These are phyloP conservation scores for Mormyrus lacerda DNA, from an alignment of 2,113 vertebrate species.

Conservation along the genomic window DNA sequence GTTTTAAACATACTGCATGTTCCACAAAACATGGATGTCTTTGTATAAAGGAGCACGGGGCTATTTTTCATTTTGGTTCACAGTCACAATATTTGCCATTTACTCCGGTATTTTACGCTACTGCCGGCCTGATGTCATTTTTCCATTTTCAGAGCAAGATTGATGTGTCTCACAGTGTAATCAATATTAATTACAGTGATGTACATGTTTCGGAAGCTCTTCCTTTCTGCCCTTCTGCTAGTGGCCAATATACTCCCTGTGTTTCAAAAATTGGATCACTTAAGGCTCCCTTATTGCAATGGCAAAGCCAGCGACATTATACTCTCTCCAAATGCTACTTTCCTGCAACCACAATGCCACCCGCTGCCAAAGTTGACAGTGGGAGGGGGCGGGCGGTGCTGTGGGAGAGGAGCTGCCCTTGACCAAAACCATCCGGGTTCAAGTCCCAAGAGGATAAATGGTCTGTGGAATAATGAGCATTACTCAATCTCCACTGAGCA, in stretches of 20 bases:
- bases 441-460: background rate
- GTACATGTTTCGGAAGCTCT: slow-evolving; percentile 29
- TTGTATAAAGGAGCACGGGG: background rate
- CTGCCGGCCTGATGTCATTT: background rate
- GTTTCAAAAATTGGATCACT: background rate
- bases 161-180: slow-evolving; percentile 35
- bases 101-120: background rate
- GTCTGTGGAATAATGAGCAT: background rate
- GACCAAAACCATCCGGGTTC: background rate
- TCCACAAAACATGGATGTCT: background rate
- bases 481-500: background rate
- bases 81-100: background rate
- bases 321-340: background rate
- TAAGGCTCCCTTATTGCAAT: background rate
- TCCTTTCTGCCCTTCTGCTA: slow-evolving; percentile 27
- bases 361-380: background rate
- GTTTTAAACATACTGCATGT: background rate
- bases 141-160: slow-evolving; percentile 28
- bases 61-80: background rate
- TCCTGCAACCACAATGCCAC: background rate
- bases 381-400: background rate
- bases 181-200: slow-evolving; percentile 46
- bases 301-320: background rate
- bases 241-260: slow-evolving; percentile 11
- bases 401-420: background rate